Evolutionary conservation across 2,113 vertebrate species (phyloP), one percentile per base, ranked within the genome.

Genomic region (Rhagologus leucostigma): DNA sequence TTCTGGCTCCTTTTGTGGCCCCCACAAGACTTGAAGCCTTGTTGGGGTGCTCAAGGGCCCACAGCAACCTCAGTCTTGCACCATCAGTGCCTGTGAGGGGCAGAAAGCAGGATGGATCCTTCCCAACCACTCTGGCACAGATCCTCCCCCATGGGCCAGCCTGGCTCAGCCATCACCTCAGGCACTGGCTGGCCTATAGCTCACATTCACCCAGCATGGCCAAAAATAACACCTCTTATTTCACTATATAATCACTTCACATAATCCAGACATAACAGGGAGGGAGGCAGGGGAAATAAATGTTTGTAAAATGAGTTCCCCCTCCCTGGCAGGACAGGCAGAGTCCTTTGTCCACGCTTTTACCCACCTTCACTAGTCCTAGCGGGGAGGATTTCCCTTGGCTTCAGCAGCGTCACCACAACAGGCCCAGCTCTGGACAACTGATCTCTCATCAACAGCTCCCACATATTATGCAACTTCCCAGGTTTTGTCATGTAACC

Each of bases 181-280:
- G 57, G 53, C 49, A 57, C 4, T 9, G 21, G 32, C n/a, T 53
- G 52, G 27, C 24, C 56, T 9, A 0, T 9, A 60, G 30, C 12
- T 81, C 65, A 41, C 56, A 13, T 32, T 62, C 55, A 77, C 12
- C 18, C 30, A 33, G 46, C 7, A 0, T 3, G 5, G 46, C 47
- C 65, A 88, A 82, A 92, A 81, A 13, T 8, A 44, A 20, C 33
- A 16, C 11, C 14, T 39, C 42, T 78, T n/a, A 44, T 53, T 68
- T 88, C 47, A 35, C 52, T 55, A 14, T 42, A 24, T 30, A 49
- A 41, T 57, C 55, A 35, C 14, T 39, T 70, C 71, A 42, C 33
- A 29, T 29, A 55, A 69, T 39, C 42, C 7, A 1, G n/a, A n/a
- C 3, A 2, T 4, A 59, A 46, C 0, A 3, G 16, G 22, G 32